Percentiles rank a stretch among this genome's conserved stretches.
phyloP scores from a whole-genome alignment of 2,888 invertebrate species.

The Aporophyla lueneburgensis region DNA sequence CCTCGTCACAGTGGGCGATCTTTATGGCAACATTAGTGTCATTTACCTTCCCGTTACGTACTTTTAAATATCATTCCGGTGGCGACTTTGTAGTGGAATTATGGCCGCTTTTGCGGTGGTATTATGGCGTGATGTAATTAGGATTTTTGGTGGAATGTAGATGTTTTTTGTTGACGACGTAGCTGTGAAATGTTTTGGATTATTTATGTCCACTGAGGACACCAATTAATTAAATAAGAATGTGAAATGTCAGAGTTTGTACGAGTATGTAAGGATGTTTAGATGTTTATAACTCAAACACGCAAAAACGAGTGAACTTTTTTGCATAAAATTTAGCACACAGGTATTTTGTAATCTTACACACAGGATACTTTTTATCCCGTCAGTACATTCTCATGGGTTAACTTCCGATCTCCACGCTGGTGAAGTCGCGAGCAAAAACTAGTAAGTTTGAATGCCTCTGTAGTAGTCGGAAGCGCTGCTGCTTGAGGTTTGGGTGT shows the following conservation, averaged over 20 bases:
- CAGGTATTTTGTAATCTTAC: too few relatives aligned
- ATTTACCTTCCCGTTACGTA: constrained; percentile 56
- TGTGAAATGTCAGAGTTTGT: too few relatives aligned
- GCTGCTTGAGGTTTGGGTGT: neutral
- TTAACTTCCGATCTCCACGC: too few relatives aligned
- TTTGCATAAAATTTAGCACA: too few relatives aligned
- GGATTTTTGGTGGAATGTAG: constrained; percentile 8
- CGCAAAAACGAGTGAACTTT: too few relatives aligned
- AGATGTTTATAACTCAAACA: too few relatives aligned
- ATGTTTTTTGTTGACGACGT: neutral
- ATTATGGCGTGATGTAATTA: constrained; percentile 21
- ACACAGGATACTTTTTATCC: too few relatives aligned
- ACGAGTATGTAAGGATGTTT: too few relatives aligned
- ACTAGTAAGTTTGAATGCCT: too few relatives aligned
- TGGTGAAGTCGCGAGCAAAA: too few relatives aligned
- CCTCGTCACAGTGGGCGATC: constrained; percentile 67
- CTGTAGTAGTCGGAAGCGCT: neutral
- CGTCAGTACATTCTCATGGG: too few relatives aligned
- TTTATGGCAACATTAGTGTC: constrained; percentile 70
- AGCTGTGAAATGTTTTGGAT: neutral
- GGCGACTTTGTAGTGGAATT: constrained; percentile 30
- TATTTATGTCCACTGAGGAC: neutral
- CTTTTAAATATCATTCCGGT: constrained; percentile 59
- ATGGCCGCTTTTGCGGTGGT: constrained; percentile 28
- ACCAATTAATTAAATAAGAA: neutral